These are phyloP conservation scores for Ceyx erithaca DNA, from an alignment of 2,797 vertebrate species.

Conservation along the genomic window DNA sequence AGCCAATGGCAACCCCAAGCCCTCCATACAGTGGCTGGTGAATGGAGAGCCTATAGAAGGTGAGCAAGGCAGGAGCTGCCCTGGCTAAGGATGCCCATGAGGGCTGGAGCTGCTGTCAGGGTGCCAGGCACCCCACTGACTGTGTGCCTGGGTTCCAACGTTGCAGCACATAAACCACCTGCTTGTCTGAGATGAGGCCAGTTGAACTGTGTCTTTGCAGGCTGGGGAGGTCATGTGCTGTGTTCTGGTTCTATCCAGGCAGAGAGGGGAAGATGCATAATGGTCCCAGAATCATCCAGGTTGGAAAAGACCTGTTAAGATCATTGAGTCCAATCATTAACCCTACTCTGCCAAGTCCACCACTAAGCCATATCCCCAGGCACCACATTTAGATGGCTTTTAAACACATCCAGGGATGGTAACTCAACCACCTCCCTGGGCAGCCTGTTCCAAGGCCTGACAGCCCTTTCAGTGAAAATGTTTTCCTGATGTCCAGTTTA, in stretches of 20 bases:
- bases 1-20: constrained; percentile 94
- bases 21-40: constrained; percentile 91
- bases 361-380: no score
- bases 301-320: no score
- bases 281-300: background rate
- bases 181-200: background rate
- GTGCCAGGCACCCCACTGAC: background rate
- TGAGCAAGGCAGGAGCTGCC: constrained; percentile 46
- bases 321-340: no score
- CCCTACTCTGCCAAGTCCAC: no score
- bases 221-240: accelerated
- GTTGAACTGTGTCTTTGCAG: accelerated
- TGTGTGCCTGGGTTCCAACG: accelerated
- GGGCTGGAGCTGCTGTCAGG: background rate
- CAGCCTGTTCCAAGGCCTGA: no score
- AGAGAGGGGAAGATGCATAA: accelerated
- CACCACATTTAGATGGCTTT: no score
- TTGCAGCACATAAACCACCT: background rate
- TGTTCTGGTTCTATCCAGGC: accelerated
- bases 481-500: no score
- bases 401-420: no score
- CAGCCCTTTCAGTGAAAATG: no score
- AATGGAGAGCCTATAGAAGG: constrained; percentile 90
- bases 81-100: accelerated
- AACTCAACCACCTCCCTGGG: no score